Conservation (phyloP, 2,113 vertebrate genomes). For the Vireo altiloquus region DNA sequence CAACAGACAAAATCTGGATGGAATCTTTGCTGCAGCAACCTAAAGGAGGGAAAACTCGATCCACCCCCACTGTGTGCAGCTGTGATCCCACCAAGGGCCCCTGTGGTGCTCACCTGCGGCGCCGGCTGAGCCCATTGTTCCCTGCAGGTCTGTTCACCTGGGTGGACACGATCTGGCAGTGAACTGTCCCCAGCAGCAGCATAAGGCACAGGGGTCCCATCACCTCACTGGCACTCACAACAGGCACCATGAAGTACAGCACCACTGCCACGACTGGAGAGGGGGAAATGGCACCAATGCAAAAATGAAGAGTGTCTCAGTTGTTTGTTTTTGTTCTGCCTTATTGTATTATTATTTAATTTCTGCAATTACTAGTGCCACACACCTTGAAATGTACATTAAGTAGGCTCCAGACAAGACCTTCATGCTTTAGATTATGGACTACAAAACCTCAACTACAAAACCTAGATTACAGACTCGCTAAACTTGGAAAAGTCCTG, state of each 20-base stretch:
- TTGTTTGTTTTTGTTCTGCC: background rate
- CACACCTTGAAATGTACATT: background rate
- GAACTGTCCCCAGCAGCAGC: slow-evolving; percentile 95
- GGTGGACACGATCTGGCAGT: slow-evolving; percentile 97
- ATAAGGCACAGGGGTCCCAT: slow-evolving; percentile 93
- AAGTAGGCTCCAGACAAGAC: background rate
- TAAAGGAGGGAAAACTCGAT: fast-evolving
- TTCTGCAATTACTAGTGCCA: background rate
- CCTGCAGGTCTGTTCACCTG: slow-evolving; percentile 77
- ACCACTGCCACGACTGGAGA: slow-evolving; percentile 81
- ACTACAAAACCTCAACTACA: background rate
- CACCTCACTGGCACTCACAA: slow-evolving; percentile 85
- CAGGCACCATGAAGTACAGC: slow-evolving; percentile 84
- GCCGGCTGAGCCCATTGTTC: slow-evolving; percentile 78
- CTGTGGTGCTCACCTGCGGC: slow-evolving; percentile 77
- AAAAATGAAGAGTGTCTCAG: background rate
- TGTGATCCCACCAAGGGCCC: background rate
- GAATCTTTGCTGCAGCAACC: background rate
- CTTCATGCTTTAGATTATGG: background rate
- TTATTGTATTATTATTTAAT: background rate
- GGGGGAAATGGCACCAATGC: background rate
- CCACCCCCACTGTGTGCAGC: too few relatives aligned
- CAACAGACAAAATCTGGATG: background rate
- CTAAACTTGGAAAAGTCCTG: background rate
- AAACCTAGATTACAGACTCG: background rate